Percentiles rank a stretch among this genome's conserved stretches.
Conservation (phyloP, 92 coral and sea anemone species). For the Porites lobata region DNA sequence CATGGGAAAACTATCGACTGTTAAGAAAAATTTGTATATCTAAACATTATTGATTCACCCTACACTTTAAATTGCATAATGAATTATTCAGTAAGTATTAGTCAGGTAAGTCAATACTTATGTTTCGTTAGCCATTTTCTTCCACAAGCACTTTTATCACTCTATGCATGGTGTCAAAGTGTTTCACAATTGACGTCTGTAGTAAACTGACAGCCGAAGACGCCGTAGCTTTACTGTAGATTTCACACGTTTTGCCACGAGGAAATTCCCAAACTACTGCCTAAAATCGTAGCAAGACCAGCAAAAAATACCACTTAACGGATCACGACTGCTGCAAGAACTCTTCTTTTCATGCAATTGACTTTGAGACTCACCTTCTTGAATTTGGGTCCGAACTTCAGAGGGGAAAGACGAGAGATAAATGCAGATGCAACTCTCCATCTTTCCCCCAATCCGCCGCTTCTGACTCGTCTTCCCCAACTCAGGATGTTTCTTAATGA, state of each 20-base stretch:
- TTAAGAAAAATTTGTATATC: constrained; percentile 11
- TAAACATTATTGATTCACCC: constrained; percentile 5
- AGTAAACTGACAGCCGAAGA: not conserved
- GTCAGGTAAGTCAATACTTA: not conserved
- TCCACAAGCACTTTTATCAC: constrained; percentile 8
- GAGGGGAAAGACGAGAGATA: constrained; percentile 42
- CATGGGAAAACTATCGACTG: constrained; percentile 17
- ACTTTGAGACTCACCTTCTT: constrained; percentile 6
- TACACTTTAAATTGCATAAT: constrained; percentile 17
- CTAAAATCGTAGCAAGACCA: constrained; percentile 18
- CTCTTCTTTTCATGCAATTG: constrained; percentile 2
- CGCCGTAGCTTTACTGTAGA: constrained; percentile 1
- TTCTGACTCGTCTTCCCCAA: constrained; percentile 36
- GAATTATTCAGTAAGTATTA: constrained; percentile 21
- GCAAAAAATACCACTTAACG: constrained; percentile 12
- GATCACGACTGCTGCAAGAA: not conserved
- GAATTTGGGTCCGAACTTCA: not conserved
- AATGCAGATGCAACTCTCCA: constrained; percentile 50
- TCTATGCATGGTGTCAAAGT: constrained; percentile 18
- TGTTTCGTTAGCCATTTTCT: too few species aligned
- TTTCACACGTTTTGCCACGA: constrained; percentile 11
- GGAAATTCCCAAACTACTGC: constrained; percentile 23
- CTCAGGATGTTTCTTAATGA: constrained; percentile 30
- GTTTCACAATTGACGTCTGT: constrained; percentile 7
- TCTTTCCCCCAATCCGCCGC: constrained; percentile 44